These are phyloP conservation scores for Quadriops clusia DNA, from an alignment of 2,888 invertebrate genomes.

Conservation along the genomic window DNA sequence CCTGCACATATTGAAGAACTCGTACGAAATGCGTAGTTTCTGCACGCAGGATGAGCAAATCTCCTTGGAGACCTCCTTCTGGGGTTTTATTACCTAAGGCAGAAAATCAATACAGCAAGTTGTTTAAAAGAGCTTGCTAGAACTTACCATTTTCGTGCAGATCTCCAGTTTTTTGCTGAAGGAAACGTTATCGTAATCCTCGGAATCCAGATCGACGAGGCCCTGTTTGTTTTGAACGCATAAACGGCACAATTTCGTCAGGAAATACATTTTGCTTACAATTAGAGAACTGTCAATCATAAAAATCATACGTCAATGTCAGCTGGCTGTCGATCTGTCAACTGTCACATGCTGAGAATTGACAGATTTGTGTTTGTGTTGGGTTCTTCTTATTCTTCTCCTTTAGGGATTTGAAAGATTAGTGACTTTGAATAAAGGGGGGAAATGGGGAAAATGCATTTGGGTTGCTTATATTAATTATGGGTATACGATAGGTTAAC, in stretches of 20 bases:
- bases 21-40: constrained; percentile 31
- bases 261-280: constrained; percentile 34
- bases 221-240: constrained; percentile 29
- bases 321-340: constrained; percentile 31
- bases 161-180: constrained; percentile 31
- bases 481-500: no score
- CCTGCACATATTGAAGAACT: constrained; percentile 31
- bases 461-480: no score
- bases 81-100: constrained; percentile 28
- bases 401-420: no score
- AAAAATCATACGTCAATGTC: constrained; percentile 32
- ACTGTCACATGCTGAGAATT: no score
- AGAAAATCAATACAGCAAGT: constrained; percentile 32
- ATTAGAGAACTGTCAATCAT: constrained; percentile 30
- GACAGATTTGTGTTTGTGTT: no score
- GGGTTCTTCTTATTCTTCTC: no score
- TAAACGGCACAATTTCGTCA: constrained; percentile 33
- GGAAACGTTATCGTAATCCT: constrained; percentile 29
- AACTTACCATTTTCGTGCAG: constrained; percentile 33
- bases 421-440: no score
- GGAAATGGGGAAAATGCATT: no score
- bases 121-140: constrained; percentile 8
- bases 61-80: constrained; percentile 29
- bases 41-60: constrained; percentile 31
- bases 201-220: constrained; percentile 28